These are phyloP conservation scores for Caradrina kadenii DNA, from an alignment of 2,888 invertebrate species.

Conservation along the genomic window DNA sequence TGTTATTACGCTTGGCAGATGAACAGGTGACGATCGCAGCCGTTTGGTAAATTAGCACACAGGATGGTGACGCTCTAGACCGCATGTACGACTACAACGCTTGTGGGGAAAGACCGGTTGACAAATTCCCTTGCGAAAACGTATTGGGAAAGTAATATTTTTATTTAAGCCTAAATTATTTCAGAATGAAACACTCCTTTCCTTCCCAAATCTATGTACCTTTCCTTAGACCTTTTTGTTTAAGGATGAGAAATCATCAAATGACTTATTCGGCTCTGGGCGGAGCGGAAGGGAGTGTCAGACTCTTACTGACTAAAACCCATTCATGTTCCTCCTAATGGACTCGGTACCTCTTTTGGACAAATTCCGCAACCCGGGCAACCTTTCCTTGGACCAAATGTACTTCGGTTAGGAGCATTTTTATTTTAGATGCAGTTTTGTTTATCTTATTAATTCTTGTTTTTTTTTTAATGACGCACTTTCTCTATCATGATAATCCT, in stretches of 20 bases:
- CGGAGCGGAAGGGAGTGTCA: no score
- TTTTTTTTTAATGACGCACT: background rate
- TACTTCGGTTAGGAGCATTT: no score
- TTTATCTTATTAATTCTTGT: background rate
- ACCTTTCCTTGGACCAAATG: no score
- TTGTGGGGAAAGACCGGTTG: conserved; percentile 7
- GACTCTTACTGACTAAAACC: no score
- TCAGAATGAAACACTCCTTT: background rate
- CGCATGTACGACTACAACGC: background rate
- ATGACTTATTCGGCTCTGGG: no score
- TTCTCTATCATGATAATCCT: background rate
- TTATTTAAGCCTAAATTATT: background rate
- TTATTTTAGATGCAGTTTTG: no score
- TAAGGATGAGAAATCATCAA: no score
- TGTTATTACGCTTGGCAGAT: background rate
- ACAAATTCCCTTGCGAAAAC: background rate
- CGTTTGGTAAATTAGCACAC: conserved; percentile 12
- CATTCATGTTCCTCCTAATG: no score
- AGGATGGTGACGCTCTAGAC: background rate
- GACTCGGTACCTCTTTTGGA: no score
- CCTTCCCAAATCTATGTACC: background rate
- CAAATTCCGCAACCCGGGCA: no score
- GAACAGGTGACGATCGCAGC: conserved; percentile 9
- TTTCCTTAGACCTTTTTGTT: no score
- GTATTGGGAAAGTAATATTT: background rate